phyloP scores from a whole-genome alignment of 2,113 vertebrate genomes.

The Motacilla alba region DNA sequence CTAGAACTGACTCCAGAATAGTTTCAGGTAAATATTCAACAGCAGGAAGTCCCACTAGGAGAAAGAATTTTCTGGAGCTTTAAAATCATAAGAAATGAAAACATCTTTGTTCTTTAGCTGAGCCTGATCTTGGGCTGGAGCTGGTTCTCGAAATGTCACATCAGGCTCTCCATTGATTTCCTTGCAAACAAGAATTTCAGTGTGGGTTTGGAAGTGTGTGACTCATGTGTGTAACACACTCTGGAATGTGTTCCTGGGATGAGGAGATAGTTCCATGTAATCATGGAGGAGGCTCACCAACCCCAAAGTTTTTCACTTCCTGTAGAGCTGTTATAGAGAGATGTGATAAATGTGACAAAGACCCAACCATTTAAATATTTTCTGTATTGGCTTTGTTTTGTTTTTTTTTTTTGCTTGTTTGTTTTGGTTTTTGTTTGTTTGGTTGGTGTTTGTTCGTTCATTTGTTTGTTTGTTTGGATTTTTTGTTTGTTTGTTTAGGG shows the following conservation, averaged over 20 bases:
- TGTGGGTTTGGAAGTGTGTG: not conserved
- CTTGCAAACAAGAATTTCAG: not conserved
- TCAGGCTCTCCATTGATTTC: not conserved
- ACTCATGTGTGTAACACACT: not conserved
- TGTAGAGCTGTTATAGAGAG: not conserved
- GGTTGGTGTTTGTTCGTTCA: no score
- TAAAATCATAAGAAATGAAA: not conserved
- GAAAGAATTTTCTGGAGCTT: not conserved
- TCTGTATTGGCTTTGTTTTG: not conserved
- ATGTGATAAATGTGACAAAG: not conserved
- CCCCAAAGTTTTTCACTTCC: not conserved
- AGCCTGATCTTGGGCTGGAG: not conserved
- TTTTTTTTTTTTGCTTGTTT: not conserved
- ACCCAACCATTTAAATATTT: not conserved
- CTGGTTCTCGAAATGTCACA: not conserved
- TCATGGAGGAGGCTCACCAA: not conserved
- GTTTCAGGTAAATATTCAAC: not conserved
- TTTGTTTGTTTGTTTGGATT: no score
- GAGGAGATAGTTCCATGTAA: not conserved
- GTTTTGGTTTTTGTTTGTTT: no score
- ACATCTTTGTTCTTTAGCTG: not conserved
- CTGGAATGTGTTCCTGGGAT: not conserved
- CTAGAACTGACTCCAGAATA: not conserved
- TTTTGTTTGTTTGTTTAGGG: no score
- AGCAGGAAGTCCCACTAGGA: not conserved